phyloP scores from a whole-genome alignment of 2,888 invertebrate genomes.

The Enchytraeus crypticus region DNA sequence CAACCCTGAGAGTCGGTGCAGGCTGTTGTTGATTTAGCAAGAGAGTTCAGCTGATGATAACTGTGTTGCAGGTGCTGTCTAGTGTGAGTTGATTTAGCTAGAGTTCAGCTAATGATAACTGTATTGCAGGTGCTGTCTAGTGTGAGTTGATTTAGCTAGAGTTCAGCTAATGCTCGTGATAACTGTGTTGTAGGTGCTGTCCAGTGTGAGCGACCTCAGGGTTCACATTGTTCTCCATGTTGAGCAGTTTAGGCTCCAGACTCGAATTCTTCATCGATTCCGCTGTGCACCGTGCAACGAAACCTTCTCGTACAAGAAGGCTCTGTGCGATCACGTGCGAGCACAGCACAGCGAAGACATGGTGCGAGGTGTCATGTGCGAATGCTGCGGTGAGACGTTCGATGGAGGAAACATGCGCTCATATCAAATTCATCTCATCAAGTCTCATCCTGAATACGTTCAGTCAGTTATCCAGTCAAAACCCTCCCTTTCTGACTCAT shows the following conservation, averaged over 20 bases:
- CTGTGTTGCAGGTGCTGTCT: too few relatives aligned
- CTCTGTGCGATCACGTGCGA: not conserved
- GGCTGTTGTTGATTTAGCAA: too few relatives aligned
- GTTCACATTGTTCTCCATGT: conserved; percentile 1
- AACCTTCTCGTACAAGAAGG: not conserved
- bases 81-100: too few relatives aligned
- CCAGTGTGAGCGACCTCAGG: not conserved
- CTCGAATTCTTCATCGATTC: not conserved
- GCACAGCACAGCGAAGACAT: not conserved
- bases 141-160: too few relatives aligned
- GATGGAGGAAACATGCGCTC: not conserved
- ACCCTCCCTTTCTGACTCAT: not conserved
- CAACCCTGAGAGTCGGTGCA: too few relatives aligned
- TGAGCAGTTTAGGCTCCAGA: not conserved
- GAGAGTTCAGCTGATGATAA: too few relatives aligned
- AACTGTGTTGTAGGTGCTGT: not conserved
- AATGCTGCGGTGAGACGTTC: not conserved
- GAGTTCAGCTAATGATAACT: too few relatives aligned
- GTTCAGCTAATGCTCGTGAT: too few relatives aligned
- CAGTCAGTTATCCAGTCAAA: too few relatives aligned
- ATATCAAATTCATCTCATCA: not conserved
- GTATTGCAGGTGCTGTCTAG: too few relatives aligned
- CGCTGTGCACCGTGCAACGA: not conserved
- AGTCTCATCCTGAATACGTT: not conserved
- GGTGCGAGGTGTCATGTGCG: not conserved